Evolutionary conservation across 2,888 invertebrate species (phyloP), one percentile per base, ranked within the genome.

Genomic region (Macrosoma leucophasiata): DNA sequence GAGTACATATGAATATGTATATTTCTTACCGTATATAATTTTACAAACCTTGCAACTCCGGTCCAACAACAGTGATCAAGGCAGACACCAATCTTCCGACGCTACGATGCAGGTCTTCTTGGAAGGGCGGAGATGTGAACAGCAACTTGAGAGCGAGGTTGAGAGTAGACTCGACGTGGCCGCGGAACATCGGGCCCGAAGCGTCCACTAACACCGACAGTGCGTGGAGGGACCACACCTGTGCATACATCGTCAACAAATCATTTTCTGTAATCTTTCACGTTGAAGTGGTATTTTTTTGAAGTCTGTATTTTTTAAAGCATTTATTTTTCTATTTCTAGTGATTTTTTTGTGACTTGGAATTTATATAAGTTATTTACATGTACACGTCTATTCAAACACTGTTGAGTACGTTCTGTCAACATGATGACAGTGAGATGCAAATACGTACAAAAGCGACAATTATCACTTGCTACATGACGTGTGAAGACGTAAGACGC

Each of bases 151-250:
- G 78, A n/a, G 95, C 92, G 29, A 97, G 85, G 6, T 94, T 93
- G 33, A 99, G 85, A 0, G 96, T 93, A 1, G 97, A 95, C 63
- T 99, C 98, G 10, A 98, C 97, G 74, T 97, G 99, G 13, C 95
- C 91, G 12, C 98, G 89, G 84, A 99, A 99, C 97, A 99, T 98
- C 1, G 99, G 98, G 0, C 99, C 99, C 1, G 98, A 97, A 0
- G 98, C 97, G 74, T 98, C 98, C 2, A 97, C 97, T 39, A 99
- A 94, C 43, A 98, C 87, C 0, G 97, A 94, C 13, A 99, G 79
- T 0, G 98, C 97, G 79, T 98, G 97, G 8, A 99, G 84, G 0
- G 98, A 93, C 98, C 98, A 99, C 17, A 97, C 94, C 91, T 93
- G 55, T 5, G 43, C 4, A 25, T 13, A 13, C 14, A 3, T 20